Evolutionary conservation across 2,888 invertebrate genomes (phyloP).

Genomic region (Therioaphis trifolii): DNA sequence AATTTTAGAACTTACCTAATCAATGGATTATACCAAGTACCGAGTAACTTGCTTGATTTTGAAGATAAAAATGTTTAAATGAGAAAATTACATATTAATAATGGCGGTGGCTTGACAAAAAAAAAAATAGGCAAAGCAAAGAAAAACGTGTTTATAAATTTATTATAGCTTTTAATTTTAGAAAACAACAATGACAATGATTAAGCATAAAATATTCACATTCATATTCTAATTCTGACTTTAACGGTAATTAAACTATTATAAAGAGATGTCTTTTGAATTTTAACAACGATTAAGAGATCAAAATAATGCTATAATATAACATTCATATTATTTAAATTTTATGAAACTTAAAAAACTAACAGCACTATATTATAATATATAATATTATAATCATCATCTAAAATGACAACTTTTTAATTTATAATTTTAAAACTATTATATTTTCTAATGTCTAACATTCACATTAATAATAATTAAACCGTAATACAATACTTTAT

Average conservation of each 20-base stretch:
- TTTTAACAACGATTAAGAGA: constrained; percentile 61
- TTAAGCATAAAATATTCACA: constrained; percentile 62
- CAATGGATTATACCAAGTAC: constrained; percentile 49
- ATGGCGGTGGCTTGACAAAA: constrained; percentile 35
- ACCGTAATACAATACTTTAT: constrained; percentile 52
- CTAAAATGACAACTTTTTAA: constrained; percentile 45
- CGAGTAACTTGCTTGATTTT: constrained; percentile 44
- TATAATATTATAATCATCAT: constrained; percentile 32
- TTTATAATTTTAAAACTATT: constrained; percentile 47
- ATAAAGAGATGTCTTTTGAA: constrained; percentile 57
- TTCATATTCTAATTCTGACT: constrained; percentile 39
- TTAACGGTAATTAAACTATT: constrained; percentile 55
- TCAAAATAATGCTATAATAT: constrained; percentile 59
- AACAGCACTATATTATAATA: constrained; percentile 55
- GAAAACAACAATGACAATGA: constrained; percentile 61
- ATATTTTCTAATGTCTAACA: constrained; percentile 48
- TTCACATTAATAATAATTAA: constrained; percentile 59
- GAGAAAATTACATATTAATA: constrained; percentile 33
- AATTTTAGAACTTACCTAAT: constrained; percentile 55
- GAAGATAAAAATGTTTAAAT: constrained; percentile 43
- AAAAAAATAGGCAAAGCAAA: constrained; percentile 52
- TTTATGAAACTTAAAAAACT: constrained; percentile 59
- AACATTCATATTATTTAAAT: constrained; percentile 54
- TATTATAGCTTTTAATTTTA: constrained; percentile 51
- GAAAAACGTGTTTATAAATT: constrained; percentile 52